phyloP scores from a whole-genome alignment of 2,888 invertebrate species.

The Chorisops tibialis region DNA sequence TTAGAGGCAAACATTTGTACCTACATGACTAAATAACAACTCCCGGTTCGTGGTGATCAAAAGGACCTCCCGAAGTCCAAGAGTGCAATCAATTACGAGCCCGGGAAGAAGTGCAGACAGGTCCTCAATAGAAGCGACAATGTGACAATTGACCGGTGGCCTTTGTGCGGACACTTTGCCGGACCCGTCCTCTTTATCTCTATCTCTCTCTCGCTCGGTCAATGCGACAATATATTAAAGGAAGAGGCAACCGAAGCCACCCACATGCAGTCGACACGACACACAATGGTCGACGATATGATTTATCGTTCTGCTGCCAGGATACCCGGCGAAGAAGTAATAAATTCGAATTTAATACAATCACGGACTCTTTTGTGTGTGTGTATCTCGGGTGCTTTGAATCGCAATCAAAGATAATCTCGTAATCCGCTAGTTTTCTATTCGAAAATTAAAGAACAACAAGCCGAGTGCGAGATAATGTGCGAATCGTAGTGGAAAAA shows the following conservation, averaged over 20 bases:
- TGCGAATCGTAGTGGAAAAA: too few relatives aligned
- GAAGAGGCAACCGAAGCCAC: slow-evolving; percentile 23
- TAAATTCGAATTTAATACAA: too few relatives aligned
- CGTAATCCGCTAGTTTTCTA: too few relatives aligned
- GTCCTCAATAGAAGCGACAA: slow-evolving; percentile 38
- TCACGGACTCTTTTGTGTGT: too few relatives aligned
- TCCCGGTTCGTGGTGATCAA: slow-evolving; percentile 28
- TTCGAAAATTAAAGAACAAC: too few relatives aligned
- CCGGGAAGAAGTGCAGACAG: slow-evolving; percentile 38
- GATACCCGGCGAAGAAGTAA: too few relatives aligned
- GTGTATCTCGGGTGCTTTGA: too few relatives aligned
- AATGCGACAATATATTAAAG: neutral
- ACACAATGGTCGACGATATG: neutral
- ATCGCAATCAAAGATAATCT: too few relatives aligned
- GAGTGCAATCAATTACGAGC: slow-evolving; percentile 35
- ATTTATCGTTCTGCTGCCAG: slow-evolving; percentile 4
- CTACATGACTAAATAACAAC: slow-evolving; percentile 19
- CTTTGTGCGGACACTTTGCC: slow-evolving; percentile 36
- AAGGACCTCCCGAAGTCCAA: slow-evolving; percentile 36
- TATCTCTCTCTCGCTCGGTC: neutral
- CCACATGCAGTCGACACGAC: slow-evolving; percentile 21
- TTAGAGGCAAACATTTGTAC: slow-evolving; percentile 21
- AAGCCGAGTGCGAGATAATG: too few relatives aligned
- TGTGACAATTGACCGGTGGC: slow-evolving; percentile 36
- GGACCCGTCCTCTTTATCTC: slow-evolving; percentile 21